These are phyloP conservation scores for Galeruca laticollis DNA, from an alignment of 2,888 invertebrate species.

Conservation along the genomic window DNA sequence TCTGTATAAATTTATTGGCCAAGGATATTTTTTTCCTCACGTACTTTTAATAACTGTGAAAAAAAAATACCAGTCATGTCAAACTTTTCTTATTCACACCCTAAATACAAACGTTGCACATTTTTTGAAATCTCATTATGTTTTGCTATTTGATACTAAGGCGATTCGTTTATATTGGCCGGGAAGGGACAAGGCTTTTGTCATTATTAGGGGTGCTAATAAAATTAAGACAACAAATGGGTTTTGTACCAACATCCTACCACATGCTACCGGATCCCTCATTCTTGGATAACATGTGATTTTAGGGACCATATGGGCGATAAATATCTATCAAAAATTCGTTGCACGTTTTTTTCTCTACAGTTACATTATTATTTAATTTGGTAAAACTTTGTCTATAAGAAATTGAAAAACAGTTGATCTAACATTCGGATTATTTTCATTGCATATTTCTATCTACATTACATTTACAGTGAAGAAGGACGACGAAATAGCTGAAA, in stretches of 20 bases:
- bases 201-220: slow-evolving; percentile 60
- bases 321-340: slow-evolving; percentile 15
- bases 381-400: no score
- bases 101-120: slow-evolving; percentile 8
- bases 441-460: no score
- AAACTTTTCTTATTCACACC: background rate
- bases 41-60: no score
- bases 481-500: no score
- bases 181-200: slow-evolving; percentile 30
- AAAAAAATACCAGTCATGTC: slow-evolving; percentile 10
- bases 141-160: slow-evolving; percentile 45
- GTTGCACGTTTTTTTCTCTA: background rate
- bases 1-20: no score
- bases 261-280: slow-evolving; percentile 59
- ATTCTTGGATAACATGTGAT: slow-evolving; percentile 30
- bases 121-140: slow-evolving; percentile 35
- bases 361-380: background rate
- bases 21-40: no score
- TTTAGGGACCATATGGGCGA: slow-evolving; percentile 15
- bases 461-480: no score
- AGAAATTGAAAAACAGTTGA: no score
- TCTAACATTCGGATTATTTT: no score
- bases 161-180: slow-evolving; percentile 38
- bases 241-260: slow-evolving; percentile 53
- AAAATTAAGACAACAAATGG: slow-evolving; percentile 66